These are phyloP conservation scores for Ormia ochracea DNA, from an alignment of 2,888 invertebrate species.

Conservation along the genomic window DNA sequence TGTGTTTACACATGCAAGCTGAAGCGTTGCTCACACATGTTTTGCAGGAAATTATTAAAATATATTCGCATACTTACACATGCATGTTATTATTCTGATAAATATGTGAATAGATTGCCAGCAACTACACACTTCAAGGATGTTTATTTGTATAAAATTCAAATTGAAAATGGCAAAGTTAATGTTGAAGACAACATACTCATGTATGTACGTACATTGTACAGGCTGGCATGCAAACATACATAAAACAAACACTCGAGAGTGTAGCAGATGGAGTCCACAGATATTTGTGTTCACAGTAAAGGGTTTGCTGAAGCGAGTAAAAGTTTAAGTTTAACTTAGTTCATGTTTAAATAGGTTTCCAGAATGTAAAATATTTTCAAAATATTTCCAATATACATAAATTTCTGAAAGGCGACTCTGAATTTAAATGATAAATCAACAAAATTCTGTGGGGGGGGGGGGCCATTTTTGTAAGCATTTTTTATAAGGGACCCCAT, in stretches of 20 bases:
- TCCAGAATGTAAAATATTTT: too few relatives aligned
- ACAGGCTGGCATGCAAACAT: too few relatives aligned
- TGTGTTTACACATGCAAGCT: not conserved
- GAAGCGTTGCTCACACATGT: not conserved
- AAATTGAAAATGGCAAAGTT: not conserved
- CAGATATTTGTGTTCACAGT: not conserved
- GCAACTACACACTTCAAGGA: slow-evolving; percentile 38
- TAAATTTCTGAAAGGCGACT: too few relatives aligned
- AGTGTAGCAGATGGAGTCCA: not conserved
- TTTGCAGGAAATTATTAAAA: slow-evolving; percentile 17
- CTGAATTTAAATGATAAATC: too few relatives aligned
- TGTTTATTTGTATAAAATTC: slow-evolving; percentile 38
- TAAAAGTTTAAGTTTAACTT: not conserved
- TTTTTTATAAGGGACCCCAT: too few relatives aligned
- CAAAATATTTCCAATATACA: too few relatives aligned
- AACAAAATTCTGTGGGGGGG: too few relatives aligned
- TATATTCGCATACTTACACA: not conserved
- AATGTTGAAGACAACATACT: not conserved
- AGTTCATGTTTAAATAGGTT: too few relatives aligned
- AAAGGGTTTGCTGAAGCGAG: not conserved
- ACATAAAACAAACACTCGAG: not conserved
- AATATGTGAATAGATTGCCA: slow-evolving; percentile 9
- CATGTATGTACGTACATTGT: too few relatives aligned
- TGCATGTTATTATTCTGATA: not conserved
- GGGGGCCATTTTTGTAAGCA: too few relatives aligned